Base-by-base conservation (phyloP, 2,797 vertebrate species). In the Limnodromus scolopaceus region DNA sequence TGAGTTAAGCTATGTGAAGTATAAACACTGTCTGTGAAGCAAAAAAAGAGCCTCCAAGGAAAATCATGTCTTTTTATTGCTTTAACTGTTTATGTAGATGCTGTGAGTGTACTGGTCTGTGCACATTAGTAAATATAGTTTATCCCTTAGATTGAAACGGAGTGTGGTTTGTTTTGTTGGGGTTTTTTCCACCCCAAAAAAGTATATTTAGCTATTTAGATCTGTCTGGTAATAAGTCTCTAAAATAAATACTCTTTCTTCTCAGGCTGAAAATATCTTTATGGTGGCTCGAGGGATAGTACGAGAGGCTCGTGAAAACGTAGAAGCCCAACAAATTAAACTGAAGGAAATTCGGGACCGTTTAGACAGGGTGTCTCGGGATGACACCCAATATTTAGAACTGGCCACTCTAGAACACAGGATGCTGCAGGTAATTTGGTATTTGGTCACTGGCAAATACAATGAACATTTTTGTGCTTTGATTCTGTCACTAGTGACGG, bases 261-360 rank as follows among this genome's bases (percentile, higher is more conserved):
- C 68, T 58, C 96, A 99, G 99, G 99, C 99, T 39, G 99, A 99
- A 96, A 98, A 99, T 63, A 97, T 98, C 13, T 99, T 99, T 97
- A 99, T 99, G 99, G 97, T 99, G 87, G 98, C 99, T 89, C 99
- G 99, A 71, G 99, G 99, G n/a, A 98, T 99, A 68, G 99, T 99
- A 25, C 98, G 98, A 10, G 99, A 99, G 96, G 98, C 99, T 57
- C 99, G 98, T 27, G 93, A 83, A 34, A 98, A 98, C 38, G 97
- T 99, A 96, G 99, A 99, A 95, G 96, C 97, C 55, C 98, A 99
- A 32, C 99, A 99, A 97, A 84, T 94, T 16, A 98, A 98, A 80
- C 98, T 99, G 97, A 99, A 99, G 96, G 99, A 99, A 95, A 97
- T 99, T 93, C 97, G 99, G 75, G 99, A 99, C 97, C 98, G 99